Base-by-base conservation (phyloP, 2,113 vertebrate genomes). In the Antechinus stuartii region DNA sequence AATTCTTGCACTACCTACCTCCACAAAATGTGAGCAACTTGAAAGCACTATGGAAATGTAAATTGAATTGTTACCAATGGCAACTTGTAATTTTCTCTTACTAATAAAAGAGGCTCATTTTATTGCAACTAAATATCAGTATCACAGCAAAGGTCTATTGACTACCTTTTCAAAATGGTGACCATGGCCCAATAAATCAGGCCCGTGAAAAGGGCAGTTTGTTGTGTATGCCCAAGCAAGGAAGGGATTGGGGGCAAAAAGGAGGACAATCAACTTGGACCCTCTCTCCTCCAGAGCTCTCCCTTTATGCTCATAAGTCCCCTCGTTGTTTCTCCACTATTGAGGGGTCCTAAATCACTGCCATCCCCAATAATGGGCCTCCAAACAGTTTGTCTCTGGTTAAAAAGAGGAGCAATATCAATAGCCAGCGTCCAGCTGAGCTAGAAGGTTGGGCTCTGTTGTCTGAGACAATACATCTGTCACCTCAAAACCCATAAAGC, bases 401-500 rank as follows among this genome's bases (percentile, higher is more conserved):
- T 84, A n/a, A 84, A 84, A 84, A 84, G 68, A 84, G 22, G n/a
- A 7, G n/a, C 68, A 93, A 55, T 53, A 97, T 92, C 97, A 97
- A 97, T 97, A 97, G 97, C 98, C 97, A 97, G 97, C 97, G 96
- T 97, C 98, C 97, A 54, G 95, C 97, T 97, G 97, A 0, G 98
- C 98, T 93, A 97, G 95, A 97, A 98, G 97, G 98, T 98, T 99
- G 98, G 97, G 94, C 98, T 97, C 98, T 99, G 98, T 98, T 98
- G 98, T 93, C 98, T 97, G 99, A 92, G 97, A 99, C 97, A 94
- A 96, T 93, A 93, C 98, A 98, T 98, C 98, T 98, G 98, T 98
- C 98, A 98, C 3, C 89, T 93, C 97, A n/a, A 90, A 98, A 97
- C 98, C 47, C 97, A 97, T 12, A 97, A 68, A 93, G 96, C 96